Evolutionary conservation across 2,888 invertebrate genomes (phyloP), one percentile per base, ranked within the genome.

Genomic region (Rhingia rostrata): DNA sequence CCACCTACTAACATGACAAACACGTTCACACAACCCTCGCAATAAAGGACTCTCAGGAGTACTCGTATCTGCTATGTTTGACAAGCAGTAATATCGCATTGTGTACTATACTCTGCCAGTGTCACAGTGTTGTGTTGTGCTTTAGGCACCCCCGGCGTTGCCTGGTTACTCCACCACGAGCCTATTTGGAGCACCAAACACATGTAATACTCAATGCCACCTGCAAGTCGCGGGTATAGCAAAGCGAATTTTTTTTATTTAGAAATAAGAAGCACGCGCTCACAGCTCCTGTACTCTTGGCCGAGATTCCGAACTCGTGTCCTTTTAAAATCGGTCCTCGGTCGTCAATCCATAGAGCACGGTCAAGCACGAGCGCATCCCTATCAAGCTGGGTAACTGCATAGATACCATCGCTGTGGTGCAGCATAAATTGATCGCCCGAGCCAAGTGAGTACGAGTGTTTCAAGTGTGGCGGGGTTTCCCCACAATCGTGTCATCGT

Each of bases 361-460:
- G 14, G 53, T 49, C 66, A 39, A n/a, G n/a, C 51, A n/a, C 22
- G 58, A 63, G 88, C 33, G 41, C 64, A 64, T 73, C 86, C 86
- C 64, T 70, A 75, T 88, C 91, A 93, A 93, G 90, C 93, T 94
- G 94, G 94, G 94, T 91, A 93, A 93, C 92, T 94, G 94, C 90
- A 93, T 93, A 91, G 93, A 94, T 91, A 93, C 93, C 91, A 90
- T 92, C 86, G 91, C 93, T 88, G 91, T 91, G 87, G 92, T 91
- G 89, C 92, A 92, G 88, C 91, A 91, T 88, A 91, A 91, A 87
- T 88, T 92, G 86, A 89, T 90, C 86, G 89, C 90, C 86, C 90
- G 88, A 87, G 88, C 91, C 77, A 90, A 90, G 92, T 92, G 89
- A 91, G 92, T 91, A 87, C 37, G 63, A 75, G 66, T 75, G 64